phyloP scores from a whole-genome alignment of 2,888 invertebrate genomes.

The Drosophila neonasuta region DNA sequence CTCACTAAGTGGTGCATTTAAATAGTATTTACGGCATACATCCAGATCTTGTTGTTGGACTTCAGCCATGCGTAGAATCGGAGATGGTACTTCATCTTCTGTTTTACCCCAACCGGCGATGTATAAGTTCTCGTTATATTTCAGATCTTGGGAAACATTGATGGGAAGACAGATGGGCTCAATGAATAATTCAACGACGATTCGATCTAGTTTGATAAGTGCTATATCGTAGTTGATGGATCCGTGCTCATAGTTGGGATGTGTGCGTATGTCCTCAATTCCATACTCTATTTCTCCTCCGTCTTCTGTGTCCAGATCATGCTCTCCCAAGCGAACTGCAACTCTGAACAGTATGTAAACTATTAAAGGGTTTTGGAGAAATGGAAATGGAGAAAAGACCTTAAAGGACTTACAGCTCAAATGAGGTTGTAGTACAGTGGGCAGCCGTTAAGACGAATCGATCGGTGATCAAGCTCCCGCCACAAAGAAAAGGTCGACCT shows the following conservation, averaged over 20 bases:
- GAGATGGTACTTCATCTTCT: constrained; percentile 27
- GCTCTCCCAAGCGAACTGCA: constrained; percentile 82
- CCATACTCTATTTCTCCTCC: constrained; percentile 79
- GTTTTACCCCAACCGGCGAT: constrained; percentile 79
- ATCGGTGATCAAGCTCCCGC: constrained; percentile 76
- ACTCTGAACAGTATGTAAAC: constrained; percentile 57
- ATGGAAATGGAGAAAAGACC: background rate
- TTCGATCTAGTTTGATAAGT: constrained; percentile 82
- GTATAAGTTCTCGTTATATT: constrained; percentile 45
- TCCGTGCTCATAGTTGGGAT: constrained; percentile 83
- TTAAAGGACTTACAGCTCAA: constrained; percentile 59
- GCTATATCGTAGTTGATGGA: constrained; percentile 85
- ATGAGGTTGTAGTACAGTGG: constrained; percentile 67
- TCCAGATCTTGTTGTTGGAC: constrained; percentile 48
- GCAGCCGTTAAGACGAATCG: constrained; percentile 79
- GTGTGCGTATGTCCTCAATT: constrained; percentile 81
- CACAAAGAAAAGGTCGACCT: constrained; percentile 78
- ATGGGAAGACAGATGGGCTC: constrained; percentile 78
- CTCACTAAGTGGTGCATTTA: constrained; percentile 44
- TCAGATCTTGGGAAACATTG: constrained; percentile 26
- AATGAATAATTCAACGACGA: constrained; percentile 67
- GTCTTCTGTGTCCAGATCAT: constrained; percentile 67
- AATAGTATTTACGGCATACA: constrained; percentile 67
- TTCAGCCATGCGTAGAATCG: constrained; percentile 64
- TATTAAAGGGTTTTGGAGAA: background rate